A percentile compares a stretch with the other conserved stretches of the same genome.
Evolutionary conservation across 2,113 vertebrate genomes (phyloP).

Genomic region (Columbina picui): DNA sequence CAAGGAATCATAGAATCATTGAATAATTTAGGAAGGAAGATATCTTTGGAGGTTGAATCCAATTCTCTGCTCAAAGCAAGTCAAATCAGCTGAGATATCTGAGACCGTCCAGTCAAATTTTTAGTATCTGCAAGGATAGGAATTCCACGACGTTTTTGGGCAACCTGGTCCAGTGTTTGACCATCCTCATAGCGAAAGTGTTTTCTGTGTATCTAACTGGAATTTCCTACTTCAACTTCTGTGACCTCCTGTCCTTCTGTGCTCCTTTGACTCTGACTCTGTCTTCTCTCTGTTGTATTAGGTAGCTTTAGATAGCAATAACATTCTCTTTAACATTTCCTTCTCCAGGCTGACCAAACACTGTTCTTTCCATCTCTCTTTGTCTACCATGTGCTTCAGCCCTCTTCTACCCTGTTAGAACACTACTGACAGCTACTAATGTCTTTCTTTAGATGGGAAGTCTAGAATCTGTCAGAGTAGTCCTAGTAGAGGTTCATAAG

Average conservation of each 20-base stretch:
- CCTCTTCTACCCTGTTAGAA: neutral
- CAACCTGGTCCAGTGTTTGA: neutral
- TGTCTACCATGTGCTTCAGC: neutral
- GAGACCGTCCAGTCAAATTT: too few species aligned
- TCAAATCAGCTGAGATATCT: too few species aligned
- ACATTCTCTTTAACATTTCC: neutral
- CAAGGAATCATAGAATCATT: neutral
- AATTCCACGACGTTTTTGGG: neutral
- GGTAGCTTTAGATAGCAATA: neutral
- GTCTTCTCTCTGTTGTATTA: neutral
- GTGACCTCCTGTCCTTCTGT: neutral
- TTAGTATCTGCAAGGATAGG: too few species aligned
- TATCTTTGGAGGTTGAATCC: neutral
- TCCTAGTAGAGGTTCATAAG: neutral
- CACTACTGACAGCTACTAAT: neutral
- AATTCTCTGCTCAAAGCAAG: neutral
- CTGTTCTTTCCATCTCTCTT: neutral
- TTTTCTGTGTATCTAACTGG: neutral
- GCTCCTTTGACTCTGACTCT: neutral
- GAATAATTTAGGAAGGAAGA: neutral
- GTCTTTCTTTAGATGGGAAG: neutral
- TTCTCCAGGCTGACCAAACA: neutral
- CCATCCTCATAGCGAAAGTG: neutral
- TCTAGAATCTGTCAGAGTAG: neutral
- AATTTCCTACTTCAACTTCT: neutral